Percentiles rank a stretch among this genome's conserved stretches.
These are phyloP conservation scores for Caenorhabditis afra DNA, from an alignment of 2,888 invertebrate species.

Conservation along the genomic window DNA sequence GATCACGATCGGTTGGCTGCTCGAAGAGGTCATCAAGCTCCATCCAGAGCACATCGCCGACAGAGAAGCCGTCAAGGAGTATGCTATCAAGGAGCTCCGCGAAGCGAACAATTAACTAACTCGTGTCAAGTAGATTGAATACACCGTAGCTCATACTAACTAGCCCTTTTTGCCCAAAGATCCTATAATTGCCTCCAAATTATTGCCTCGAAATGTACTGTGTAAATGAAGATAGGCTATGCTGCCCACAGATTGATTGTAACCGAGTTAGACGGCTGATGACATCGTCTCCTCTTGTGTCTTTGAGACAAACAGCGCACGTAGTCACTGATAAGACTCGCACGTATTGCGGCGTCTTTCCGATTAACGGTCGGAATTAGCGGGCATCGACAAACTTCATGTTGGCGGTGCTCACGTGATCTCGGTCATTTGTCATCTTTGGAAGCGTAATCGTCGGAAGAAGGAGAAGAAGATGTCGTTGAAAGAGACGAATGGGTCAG, in stretches of 20 bases:
- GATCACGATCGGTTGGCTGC: constrained; percentile 1
- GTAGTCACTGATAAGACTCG: constrained; percentile 31
- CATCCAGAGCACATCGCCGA: constrained; percentile 8
- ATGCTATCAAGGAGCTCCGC: constrained; percentile 2
- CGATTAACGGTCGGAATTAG: constrained; percentile 15
- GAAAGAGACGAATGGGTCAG: constrained; percentile 46
- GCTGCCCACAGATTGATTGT: no score
- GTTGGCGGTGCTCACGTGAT: constrained; percentile 36
- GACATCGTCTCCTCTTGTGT: constrained; percentile 3
- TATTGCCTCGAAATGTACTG: no score
- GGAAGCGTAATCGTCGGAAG: constrained; percentile 7
- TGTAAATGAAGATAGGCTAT: no score
- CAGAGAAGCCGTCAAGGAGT: background rate
- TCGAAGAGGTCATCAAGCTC: constrained; percentile 9
- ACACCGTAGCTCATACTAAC: no score
- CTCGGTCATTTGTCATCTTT: background rate
- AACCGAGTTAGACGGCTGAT: background rate
- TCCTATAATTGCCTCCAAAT: background rate
- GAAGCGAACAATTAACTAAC: background rate
- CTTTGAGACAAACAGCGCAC: constrained; percentile 16
- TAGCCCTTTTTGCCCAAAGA: background rate
- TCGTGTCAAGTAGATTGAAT: background rate
- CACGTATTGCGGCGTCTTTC: constrained; percentile 35
- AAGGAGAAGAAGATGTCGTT: constrained; percentile 5
- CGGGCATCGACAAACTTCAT: constrained; percentile 23